Evolutionary conservation across 2,797 vertebrate species (phyloP).

Genomic region (Oophaga sylvatica): DNA sequence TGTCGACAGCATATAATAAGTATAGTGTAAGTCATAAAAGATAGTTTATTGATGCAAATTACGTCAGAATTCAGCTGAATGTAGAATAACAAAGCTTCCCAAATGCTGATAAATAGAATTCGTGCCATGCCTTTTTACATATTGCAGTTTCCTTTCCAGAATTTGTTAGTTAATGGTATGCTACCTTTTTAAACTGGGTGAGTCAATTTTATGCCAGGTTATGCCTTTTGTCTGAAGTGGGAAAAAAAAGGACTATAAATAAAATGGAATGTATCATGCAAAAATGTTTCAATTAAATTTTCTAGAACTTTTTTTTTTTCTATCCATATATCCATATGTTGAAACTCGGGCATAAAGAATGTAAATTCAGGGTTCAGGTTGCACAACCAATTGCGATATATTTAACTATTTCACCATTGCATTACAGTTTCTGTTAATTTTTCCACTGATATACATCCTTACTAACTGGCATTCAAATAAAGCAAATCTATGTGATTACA

Average conservation of each 20-base stretch:
- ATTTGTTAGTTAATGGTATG: neutral
- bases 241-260: neutral
- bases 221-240: neutral
- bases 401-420: neutral
- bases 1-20: too few relatives aligned
- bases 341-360: neutral
- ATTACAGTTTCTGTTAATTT: neutral
- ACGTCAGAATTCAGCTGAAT: neutral
- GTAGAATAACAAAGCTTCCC: neutral
- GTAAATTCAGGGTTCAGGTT: neutral
- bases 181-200: neutral
- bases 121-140: neutral
- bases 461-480: neutral
- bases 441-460: neutral
- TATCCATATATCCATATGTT: neutral
- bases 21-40: too few relatives aligned
- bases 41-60: too few relatives aligned
- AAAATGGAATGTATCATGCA: neutral
- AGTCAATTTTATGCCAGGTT: neutral
- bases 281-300: neutral
- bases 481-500: neutral
- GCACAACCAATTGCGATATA: neutral
- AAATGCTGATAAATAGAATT: neutral
- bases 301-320: neutral
- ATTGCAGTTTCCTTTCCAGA: neutral